phyloP scores from a whole-genome alignment of 2,113 vertebrate species.

The Gadus macrocephalus region DNA sequence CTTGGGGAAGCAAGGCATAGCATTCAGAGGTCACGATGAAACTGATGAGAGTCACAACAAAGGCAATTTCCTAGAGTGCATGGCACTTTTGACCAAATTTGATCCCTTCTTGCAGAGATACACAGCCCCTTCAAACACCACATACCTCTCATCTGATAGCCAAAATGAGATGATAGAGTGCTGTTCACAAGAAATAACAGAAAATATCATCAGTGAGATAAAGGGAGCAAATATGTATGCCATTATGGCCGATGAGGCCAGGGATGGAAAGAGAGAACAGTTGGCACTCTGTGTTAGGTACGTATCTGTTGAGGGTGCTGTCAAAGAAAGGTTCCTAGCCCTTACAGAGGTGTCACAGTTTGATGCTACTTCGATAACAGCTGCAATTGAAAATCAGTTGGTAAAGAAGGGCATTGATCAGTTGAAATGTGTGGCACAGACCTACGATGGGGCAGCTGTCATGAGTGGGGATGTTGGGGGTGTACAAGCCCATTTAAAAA shows the following conservation, averaged over 20 bases:
- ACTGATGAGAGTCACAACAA: constrained; percentile 9
- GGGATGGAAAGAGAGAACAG: constrained; percentile 25
- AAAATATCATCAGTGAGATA: constrained; percentile 15
- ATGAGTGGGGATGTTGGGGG: constrained; percentile 24
- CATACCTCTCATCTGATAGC: constrained; percentile 6
- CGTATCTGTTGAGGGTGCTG: constrained; percentile 13
- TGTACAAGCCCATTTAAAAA: constrained; percentile 16
- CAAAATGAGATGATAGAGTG: constrained; percentile 32
- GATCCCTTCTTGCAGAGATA: constrained; percentile 5
- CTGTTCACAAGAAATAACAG: constrained; percentile 25
- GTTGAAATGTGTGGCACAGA: constrained; percentile 7
- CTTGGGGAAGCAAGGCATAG: constrained; percentile 11
- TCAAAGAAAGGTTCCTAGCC: constrained; percentile 22
- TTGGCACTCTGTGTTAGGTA: constrained; percentile 22
- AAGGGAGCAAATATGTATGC: constrained; percentile 13
- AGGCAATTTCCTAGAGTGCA: constrained; percentile 9
- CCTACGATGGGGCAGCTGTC: constrained; percentile 9
- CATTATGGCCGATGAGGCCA: neutral
- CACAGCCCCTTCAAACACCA: constrained; percentile 14
- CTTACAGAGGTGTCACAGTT: constrained; percentile 4
- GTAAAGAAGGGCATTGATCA: constrained; percentile 6
- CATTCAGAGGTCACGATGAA: neutral
- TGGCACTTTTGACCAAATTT: neutral
- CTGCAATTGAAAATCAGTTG: constrained; percentile 17
- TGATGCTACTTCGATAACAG: neutral